Evolutionary conservation across 2,113 vertebrate species (phyloP).

Genomic region (Dromaius novaehollandiae): DNA sequence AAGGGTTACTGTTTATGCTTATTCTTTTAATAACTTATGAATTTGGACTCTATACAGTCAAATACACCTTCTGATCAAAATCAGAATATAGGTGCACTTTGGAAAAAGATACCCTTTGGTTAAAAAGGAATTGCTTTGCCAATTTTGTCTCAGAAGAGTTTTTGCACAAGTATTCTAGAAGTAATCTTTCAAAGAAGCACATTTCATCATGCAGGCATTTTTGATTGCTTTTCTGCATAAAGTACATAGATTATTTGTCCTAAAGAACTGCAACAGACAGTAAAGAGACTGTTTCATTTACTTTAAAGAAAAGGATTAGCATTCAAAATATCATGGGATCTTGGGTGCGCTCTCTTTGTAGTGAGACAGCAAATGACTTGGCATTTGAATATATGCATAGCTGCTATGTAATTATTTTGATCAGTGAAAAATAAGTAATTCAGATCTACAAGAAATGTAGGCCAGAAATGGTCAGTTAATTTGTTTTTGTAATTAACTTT

Average conservation of each 20-base stretch:
- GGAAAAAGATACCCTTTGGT: conserved; percentile 26
- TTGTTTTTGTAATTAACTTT: conserved; percentile 73
- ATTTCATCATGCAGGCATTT: conserved; percentile 38
- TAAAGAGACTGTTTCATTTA: conserved; percentile 59
- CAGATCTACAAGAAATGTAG: conserved; percentile 63
- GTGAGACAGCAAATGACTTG: conserved; percentile 60
- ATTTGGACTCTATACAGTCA: conserved; percentile 32
- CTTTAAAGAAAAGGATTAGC: conserved; percentile 76
- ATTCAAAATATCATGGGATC: conserved; percentile 69
- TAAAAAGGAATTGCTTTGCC: conserved; percentile 41
- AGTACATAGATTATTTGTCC: conserved; percentile 66
- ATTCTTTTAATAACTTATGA: conserved; percentile 41
- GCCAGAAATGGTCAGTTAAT: conserved; percentile 63
- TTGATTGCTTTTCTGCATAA: conserved; percentile 54
- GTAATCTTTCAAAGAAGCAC: conserved; percentile 51
- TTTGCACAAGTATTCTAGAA: conserved; percentile 49
- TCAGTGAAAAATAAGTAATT: conserved; percentile 65
- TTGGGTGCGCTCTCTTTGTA: conserved; percentile 56
- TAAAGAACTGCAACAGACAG: conserved; percentile 63
- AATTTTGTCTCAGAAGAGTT: conserved; percentile 54
- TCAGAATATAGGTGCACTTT: not conserved
- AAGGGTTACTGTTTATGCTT: not conserved
- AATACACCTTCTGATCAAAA: conserved; percentile 46
- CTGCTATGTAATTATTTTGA: conserved; percentile 72
- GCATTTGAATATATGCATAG: conserved; percentile 68